Percentiles rank a stretch among this genome's conserved stretches.
phyloP scores from a whole-genome alignment of 1,140 invertebrate genomes.

The Drosophila azteca region DNA sequence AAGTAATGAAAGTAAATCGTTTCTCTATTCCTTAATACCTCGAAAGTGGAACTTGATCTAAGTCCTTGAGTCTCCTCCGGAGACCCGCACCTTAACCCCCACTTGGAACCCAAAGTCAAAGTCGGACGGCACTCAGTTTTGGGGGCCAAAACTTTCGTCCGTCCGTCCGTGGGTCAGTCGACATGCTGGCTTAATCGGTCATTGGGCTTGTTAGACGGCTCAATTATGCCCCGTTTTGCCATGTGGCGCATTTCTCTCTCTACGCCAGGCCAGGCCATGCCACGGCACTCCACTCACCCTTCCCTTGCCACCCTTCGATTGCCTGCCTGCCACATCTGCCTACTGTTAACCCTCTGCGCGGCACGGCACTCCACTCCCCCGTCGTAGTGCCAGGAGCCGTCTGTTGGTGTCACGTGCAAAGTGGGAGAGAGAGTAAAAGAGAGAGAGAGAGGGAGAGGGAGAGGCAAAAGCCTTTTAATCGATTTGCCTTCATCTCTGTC shows the following conservation, averaged over 20 bases:
- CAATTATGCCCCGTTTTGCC: constrained; percentile 76
- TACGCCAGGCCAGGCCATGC: not conserved
- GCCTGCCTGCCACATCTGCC: not conserved
- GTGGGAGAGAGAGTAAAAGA: no score
- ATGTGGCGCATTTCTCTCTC: constrained; percentile 68
- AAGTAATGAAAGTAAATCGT: no score
- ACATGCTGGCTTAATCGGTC: constrained; percentile 75
- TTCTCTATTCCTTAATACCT: no score
- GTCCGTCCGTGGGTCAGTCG: constrained; percentile 39
- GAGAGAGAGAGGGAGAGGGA: not conserved
- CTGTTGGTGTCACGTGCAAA: constrained; percentile 60
- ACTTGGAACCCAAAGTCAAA: not conserved
- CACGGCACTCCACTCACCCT: not conserved
- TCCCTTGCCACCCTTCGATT: not conserved
- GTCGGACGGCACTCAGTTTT: constrained; percentile 22
- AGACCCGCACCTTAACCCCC: no score
- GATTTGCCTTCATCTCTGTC: constrained; percentile 52
- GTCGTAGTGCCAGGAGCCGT: constrained; percentile 22
- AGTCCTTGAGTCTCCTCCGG: no score
- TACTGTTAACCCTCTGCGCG: not conserved
- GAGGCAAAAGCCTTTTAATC: constrained; percentile 67
- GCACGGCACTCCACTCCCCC: not conserved
- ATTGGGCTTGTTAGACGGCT: constrained; percentile 80
- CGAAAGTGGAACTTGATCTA: no score
- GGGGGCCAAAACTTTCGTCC: constrained; percentile 13